Evolutionary conservation across 1,140 invertebrate genomes (phyloP).

Genomic region (Phymorhynchus buccinoides): DNA sequence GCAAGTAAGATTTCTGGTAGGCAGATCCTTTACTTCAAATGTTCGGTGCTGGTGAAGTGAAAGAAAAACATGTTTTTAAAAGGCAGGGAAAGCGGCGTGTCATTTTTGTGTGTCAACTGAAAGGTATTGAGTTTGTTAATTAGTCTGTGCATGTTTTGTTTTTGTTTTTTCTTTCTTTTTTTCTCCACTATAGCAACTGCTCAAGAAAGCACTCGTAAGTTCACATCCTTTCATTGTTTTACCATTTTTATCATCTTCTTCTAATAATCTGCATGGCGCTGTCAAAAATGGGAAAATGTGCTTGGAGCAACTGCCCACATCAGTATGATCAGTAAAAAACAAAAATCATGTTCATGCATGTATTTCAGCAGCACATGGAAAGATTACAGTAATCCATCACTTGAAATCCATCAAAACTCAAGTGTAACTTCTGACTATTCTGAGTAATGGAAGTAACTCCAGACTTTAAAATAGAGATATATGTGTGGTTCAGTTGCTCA

Average conservation of each 20-base stretch:
- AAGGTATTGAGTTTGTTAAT: background rate
- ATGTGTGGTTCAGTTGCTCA: too few species aligned
- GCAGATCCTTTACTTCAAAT: too few species aligned
- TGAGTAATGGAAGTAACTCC: too few species aligned
- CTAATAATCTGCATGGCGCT: background rate
- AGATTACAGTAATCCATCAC: too few species aligned
- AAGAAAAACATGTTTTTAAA: too few species aligned
- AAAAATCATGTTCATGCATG: background rate
- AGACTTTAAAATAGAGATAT: too few species aligned
- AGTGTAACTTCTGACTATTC: too few species aligned
- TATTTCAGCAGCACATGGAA: too few species aligned
- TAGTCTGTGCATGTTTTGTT: background rate
- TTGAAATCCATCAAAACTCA: too few species aligned
- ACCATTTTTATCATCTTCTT: background rate
- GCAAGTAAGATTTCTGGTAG: too few species aligned
- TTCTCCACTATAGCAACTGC: background rate
- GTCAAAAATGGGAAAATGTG: too few species aligned
- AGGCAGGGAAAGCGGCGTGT: background rate
- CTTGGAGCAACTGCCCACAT: background rate
- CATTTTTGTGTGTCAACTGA: background rate
- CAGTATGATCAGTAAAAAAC: background rate
- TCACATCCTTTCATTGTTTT: background rate
- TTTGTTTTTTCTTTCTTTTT: background rate
- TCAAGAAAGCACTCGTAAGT: background rate
- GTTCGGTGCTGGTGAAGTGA: background rate